Evolutionary conservation across 2,113 vertebrate genomes (phyloP), one percentile per base, ranked within the genome.

Genomic region (Cyphomyrus discorhynchus): DNA sequence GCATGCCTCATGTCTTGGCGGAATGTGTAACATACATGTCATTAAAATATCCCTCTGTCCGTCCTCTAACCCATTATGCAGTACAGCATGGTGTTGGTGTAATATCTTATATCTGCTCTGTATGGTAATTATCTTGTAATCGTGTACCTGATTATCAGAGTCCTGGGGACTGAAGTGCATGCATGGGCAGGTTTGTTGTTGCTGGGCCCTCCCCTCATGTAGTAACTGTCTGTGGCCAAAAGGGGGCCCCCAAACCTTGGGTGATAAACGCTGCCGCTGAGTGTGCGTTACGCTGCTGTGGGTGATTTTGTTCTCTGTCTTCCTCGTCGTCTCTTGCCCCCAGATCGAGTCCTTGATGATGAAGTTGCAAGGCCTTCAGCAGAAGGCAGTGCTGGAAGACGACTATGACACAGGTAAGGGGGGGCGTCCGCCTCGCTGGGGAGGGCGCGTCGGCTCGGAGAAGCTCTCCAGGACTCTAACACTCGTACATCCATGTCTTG

Each of bases 361-460:
- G 91, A 96, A 92, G 88, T 95, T 98, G 89, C 96, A 96, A 94
- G 95, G 94, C 91, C 97, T 98, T 92, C 97, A 98, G 93, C 95
- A 97, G 92, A 97, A 97, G 93, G 97, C 97, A 10, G 27, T 98
- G 92, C 93, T 96, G 86, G 96, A 97, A 45, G 97, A 97, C n/a
- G 97, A 98, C 92, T 98, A 97, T 88, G 97, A 98, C 2, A 95
- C 92, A 95, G 98, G 98, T 98, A 90, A 94, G 91, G 88, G 31
- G 35, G 58, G 6, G 35, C 35, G 35, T 35, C 35, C 1, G 35
- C 35, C 35, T 35, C 35, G 35, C 35, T 35, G 35, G 35, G 35
- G 35, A 35, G 35, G 35, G 35, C 35, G 35, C n/a, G 0, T 5
- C 10, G 1, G n/a, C 62, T 70, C 62, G 1, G 27, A 70, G 62